Percentiles rank a stretch among this genome's conserved stretches.
Evolutionary conservation across 2,888 invertebrate species (phyloP).

Genomic region (Plemyria rubiginata): DNA sequence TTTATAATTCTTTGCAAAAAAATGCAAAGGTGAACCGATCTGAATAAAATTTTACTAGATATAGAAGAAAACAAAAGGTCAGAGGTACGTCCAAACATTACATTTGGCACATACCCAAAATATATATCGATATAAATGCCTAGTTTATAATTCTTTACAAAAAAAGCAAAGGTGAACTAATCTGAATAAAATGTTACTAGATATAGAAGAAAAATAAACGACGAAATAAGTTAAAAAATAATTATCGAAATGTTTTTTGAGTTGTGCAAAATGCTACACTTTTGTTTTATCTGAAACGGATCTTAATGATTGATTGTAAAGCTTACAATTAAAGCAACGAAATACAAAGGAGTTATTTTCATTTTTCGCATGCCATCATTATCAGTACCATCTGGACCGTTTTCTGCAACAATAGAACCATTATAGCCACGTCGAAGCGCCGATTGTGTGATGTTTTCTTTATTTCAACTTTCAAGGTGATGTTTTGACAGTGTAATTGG

Average conservation of each 20-base stretch:
- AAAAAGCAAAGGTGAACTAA: no score
- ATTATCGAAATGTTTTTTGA: not conserved
- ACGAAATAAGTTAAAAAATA: not conserved
- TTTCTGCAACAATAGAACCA: slow-evolving; percentile 72
- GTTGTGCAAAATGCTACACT: not conserved
- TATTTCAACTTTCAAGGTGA: slow-evolving; percentile 73
- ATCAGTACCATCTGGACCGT: slow-evolving; percentile 65
- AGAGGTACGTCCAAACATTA: no score
- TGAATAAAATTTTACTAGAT: no score
- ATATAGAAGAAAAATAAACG: no score
- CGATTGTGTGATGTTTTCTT: slow-evolving; percentile 68
- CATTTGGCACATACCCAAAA: no score
- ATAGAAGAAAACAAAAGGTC: no score
- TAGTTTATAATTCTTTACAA: no score
- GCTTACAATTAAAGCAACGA: slow-evolving; percentile 11
- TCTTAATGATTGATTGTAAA: slow-evolving; percentile 20
- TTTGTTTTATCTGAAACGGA: not conserved
- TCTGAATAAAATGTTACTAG: no score
- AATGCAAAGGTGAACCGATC: no score
- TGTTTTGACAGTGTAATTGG: slow-evolving; percentile 78
- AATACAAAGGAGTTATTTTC: slow-evolving; percentile 68
- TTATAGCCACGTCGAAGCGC: slow-evolving; percentile 65
- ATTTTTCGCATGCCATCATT: slow-evolving; percentile 70
- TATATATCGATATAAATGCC: no score
- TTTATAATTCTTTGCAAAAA: no score